Base-by-base conservation (phyloP, 2,888 invertebrate genomes). In the Epistrophella euchroma region DNA sequence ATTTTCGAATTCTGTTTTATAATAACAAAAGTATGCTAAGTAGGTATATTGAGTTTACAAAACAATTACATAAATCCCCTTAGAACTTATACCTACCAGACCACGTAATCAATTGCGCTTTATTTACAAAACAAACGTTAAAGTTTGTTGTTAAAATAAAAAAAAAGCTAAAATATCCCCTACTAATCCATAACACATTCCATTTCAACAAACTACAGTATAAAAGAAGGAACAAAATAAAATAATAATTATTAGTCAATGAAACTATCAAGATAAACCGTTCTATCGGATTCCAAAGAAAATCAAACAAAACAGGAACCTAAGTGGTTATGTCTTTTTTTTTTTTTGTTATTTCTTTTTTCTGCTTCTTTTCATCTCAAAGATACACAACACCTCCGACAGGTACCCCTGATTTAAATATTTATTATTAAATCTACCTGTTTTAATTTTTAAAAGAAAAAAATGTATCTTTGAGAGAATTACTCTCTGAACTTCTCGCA, bases 221-320 rank as follows among this genome's bases (percentile, higher is more conserved):
- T n/a, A 7, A 50, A 15, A 19, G 0, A 47, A 25, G n/a, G 17
- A n/a, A 19, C 45, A 47, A 22, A 4, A 22, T 1, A 66, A 19
- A 73, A 66, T 15, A 28, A n/a, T 32, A 11, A 58, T 13, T 28
- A 4, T 28, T 52, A 55, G 55, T 45, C 56, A 62, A 74, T 37
- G 68, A 43, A 50, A 72, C 45, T 78, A 47, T 15, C 56, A 37
- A 45, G 10, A 50, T 68, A 37, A 68, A 32, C 13, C 11, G 28
- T 45, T 64, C 64, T 55, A 19, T 68, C 19, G 11, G 52, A 68
- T 62, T 64, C n/a, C 45, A 2, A 78, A 47, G 40, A 66, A 70
- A 71, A 84, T 78, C 74, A 35, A 28, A 84, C 58, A 72, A 75
- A 84, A 75, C 84, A 79, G 84, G 79, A 84, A 84, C 79, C 79